These are phyloP conservation scores for Ageneiosus marmoratus DNA, from an alignment of 2,113 vertebrate genomes.

Conservation along the genomic window DNA sequence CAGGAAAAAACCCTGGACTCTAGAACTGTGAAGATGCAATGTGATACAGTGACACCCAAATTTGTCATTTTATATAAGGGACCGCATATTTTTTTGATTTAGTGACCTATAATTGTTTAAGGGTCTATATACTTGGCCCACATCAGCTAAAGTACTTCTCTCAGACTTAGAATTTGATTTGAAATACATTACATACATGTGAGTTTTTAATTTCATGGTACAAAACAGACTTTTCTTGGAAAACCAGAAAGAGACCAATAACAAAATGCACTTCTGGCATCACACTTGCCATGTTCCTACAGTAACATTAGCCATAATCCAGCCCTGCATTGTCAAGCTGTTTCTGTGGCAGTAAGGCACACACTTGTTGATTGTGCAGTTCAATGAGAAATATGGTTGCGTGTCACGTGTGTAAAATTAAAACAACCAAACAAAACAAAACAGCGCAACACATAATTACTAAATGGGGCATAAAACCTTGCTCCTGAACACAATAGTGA, in stretches of 20 bases:
- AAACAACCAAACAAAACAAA: constrained; percentile 46
- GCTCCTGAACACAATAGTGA: neutral
- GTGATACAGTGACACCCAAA: neutral
- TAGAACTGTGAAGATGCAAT: neutral
- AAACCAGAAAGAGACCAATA: neutral
- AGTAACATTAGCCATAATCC: constrained; percentile 6
- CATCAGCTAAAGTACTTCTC: neutral
- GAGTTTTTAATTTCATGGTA: constrained; percentile 20
- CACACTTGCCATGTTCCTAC: neutral
- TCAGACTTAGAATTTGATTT: neutral
- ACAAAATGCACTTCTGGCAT: neutral
- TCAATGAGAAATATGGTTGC: constrained; percentile 41
- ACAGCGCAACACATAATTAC: neutral
- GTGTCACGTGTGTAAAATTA: constrained; percentile 40
- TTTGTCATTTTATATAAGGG: neutral
- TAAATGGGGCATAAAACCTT: constrained; percentile 14
- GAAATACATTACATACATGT: constrained; percentile 7
- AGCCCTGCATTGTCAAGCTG: neutral
- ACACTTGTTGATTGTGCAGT: constrained; percentile 32
- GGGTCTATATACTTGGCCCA: neutral
- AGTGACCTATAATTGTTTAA: neutral
- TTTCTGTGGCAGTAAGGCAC: neutral
- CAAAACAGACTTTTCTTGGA: neutral
- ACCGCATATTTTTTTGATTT: neutral
- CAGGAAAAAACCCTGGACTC: neutral